Conservation (phyloP, 1,140 invertebrate species). For the Neuroterus valhalla region DNA sequence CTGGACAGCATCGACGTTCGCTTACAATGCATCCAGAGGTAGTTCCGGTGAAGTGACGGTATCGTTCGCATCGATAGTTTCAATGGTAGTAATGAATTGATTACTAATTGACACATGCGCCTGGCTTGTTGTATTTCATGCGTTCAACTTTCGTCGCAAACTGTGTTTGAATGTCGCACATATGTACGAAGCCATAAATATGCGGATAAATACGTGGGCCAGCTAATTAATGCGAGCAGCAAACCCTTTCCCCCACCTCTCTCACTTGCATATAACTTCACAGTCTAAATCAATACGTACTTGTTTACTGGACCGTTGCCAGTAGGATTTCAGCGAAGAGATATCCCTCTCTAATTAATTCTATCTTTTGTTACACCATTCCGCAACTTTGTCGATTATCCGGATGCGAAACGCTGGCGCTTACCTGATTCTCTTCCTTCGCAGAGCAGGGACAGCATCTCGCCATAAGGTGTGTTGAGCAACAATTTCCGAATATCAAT, state of each 20-base stretch:
- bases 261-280: slow-evolving; percentile 6
- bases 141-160: slow-evolving; percentile 58
- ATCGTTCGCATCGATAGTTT: slow-evolving; percentile 25
- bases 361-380: slow-evolving; percentile 56
- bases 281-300: slow-evolving; percentile 66
- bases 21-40: slow-evolving; percentile 3
- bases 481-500: too few species aligned
- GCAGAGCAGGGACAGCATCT: too few species aligned
- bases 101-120: slow-evolving; percentile 65
- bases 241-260: slow-evolving; percentile 35
- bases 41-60: slow-evolving; percentile 19
- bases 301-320: slow-evolving; percentile 68
- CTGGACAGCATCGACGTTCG: not conserved
- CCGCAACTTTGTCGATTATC: slow-evolving; percentile 27
- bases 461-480: too few species aligned
- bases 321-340: slow-evolving; percentile 60
- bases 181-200: slow-evolving; percentile 67
- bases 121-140: slow-evolving; percentile 60
- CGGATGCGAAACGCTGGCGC: slow-evolving; percentile 2
- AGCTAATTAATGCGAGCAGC: slow-evolving; percentile 61
- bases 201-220: slow-evolving; percentile 65
- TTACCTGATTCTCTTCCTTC: slow-evolving; percentile 22
- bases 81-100: slow-evolving; percentile 61
- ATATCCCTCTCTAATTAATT: slow-evolving; percentile 59
- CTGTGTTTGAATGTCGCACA: slow-evolving; percentile 42